Evolutionary conservation across 1,140 invertebrate species (phyloP).

Genomic region (Leptinotarsa lineolata): DNA sequence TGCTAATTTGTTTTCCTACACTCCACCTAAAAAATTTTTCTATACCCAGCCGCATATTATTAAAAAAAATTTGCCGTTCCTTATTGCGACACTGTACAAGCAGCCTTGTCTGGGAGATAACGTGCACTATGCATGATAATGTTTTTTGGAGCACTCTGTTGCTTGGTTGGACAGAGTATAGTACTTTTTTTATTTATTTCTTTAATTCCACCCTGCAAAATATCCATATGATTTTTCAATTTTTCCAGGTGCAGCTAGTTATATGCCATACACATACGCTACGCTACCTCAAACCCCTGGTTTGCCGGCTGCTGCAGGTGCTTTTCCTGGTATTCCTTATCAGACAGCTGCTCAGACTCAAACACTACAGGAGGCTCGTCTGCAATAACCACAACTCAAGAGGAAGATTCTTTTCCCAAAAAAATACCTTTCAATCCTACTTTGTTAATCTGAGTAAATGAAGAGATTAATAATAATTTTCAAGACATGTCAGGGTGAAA

Average conservation of each 20-base stretch:
- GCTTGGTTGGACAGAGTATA: too few species aligned
- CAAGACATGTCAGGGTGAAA: not conserved
- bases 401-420: conserved; percentile 9
- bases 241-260: conserved; percentile 63
- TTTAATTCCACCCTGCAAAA: too few species aligned
- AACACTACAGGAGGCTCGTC: conserved; percentile 62
- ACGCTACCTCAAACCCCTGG: conserved; percentile 64
- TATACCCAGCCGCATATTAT: too few species aligned
- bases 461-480: conserved; percentile 12
- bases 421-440: not conserved
- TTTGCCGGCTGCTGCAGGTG: conserved; percentile 61
- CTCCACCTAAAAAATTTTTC: too few species aligned
- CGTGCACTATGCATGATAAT: too few species aligned
- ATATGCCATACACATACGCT: conserved; percentile 72
- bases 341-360: conserved; percentile 61
- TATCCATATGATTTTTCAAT: not conserved
- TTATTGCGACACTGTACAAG: too few species aligned
- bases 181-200: too few species aligned
- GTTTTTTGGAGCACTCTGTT: too few species aligned
- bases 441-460: conserved; percentile 5
- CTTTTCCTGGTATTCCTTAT: conserved; percentile 67
- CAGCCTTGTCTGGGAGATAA: too few species aligned
- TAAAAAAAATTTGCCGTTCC: too few species aligned
- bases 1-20: too few species aligned
- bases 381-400: conserved; percentile 56